Conservation (phyloP, 2,113 vertebrate species). For the Corythoichthys intestinalis region DNA sequence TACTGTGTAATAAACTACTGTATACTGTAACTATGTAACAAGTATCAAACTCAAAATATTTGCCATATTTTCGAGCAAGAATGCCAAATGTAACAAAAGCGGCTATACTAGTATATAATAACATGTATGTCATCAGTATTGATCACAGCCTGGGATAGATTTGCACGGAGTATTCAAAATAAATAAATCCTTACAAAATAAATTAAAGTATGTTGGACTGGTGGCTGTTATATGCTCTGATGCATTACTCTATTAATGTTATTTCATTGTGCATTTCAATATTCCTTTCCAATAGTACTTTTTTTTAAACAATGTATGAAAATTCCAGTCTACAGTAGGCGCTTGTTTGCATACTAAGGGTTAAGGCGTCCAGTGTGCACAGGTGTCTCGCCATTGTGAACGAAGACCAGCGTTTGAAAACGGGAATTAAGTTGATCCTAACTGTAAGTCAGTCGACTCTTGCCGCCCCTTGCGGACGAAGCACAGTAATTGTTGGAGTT, state of each 20-base stretch:
- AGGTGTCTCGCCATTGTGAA: constrained; percentile 45
- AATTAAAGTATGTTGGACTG: too few relatives aligned
- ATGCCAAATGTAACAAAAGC: not conserved
- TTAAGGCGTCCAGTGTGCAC: constrained; percentile 53
- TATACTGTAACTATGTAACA: not conserved
- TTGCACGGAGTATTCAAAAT: too few relatives aligned
- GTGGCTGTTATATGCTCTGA: too few relatives aligned
- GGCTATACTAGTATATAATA: too few relatives aligned
- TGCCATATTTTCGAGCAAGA: not conserved
- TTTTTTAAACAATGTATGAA: not conserved
- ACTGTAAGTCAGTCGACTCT: constrained; percentile 82
- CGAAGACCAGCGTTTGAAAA: constrained; percentile 61
- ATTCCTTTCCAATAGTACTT: too few relatives aligned
- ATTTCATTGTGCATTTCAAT: too few relatives aligned
- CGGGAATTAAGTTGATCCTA: constrained; percentile 69
- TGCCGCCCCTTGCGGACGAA: constrained; percentile 73
- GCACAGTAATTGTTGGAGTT: constrained; percentile 60
- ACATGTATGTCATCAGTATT: not conserved
- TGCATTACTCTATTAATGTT: too few relatives aligned
- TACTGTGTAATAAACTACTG: too few relatives aligned
- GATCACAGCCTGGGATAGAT: too few relatives aligned
- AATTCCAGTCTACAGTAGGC: not conserved
- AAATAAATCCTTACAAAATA: too few relatives aligned
- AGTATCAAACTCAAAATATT: not conserved
- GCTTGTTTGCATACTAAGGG: constrained; percentile 46